Evolutionary conservation across 2,888 invertebrate species (phyloP).

Genomic region (Leptodirus hochenwartii): DNA sequence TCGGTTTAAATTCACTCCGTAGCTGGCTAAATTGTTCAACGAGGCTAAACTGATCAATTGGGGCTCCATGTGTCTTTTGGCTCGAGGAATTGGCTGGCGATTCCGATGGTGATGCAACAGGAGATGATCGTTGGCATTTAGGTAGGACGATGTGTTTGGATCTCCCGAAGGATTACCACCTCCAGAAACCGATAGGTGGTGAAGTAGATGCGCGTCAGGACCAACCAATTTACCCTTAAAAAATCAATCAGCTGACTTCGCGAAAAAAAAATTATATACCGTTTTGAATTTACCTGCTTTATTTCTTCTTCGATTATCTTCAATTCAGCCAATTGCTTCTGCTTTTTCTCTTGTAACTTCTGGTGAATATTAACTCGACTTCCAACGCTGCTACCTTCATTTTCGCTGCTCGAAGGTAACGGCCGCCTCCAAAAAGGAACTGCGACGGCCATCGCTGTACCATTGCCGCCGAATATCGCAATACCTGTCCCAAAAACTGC

Average conservation of each 20-base stretch:
- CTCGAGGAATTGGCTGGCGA: slow-evolving; percentile 48
- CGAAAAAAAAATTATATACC: not conserved
- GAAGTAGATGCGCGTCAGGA: slow-evolving; percentile 18
- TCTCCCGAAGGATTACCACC: no score
- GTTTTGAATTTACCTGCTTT: slow-evolving; percentile 43
- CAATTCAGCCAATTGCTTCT: slow-evolving; percentile 68
- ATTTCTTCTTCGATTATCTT: slow-evolving; percentile 74
- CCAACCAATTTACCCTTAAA: slow-evolving; percentile 36
- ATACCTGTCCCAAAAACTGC: no score
- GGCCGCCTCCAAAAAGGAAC: slow-evolving; percentile 63
- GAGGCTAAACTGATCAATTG: slow-evolving; percentile 35
- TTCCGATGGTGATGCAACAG: slow-evolving; percentile 27
- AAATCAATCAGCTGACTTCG: not conserved
- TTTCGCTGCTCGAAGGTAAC: slow-evolving; percentile 45
- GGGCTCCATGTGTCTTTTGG: slow-evolving; percentile 38
- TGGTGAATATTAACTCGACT: slow-evolving; percentile 72
- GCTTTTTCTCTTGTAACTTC: slow-evolving; percentile 73
- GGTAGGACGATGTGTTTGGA: slow-evolving; percentile 30
- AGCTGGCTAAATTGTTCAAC: slow-evolving; percentile 25
- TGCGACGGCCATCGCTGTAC: slow-evolving; percentile 25
- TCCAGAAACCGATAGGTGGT: slow-evolving; percentile 29
- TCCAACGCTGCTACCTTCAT: slow-evolving; percentile 52
- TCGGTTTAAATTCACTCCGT: slow-evolving; percentile 24
- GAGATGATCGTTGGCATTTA: slow-evolving; percentile 10
- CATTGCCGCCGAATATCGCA: not conserved